These are phyloP conservation scores for Spodoptera frugiperda DNA, from an alignment of 1,140 invertebrate genomes.

Conservation along the genomic window DNA sequence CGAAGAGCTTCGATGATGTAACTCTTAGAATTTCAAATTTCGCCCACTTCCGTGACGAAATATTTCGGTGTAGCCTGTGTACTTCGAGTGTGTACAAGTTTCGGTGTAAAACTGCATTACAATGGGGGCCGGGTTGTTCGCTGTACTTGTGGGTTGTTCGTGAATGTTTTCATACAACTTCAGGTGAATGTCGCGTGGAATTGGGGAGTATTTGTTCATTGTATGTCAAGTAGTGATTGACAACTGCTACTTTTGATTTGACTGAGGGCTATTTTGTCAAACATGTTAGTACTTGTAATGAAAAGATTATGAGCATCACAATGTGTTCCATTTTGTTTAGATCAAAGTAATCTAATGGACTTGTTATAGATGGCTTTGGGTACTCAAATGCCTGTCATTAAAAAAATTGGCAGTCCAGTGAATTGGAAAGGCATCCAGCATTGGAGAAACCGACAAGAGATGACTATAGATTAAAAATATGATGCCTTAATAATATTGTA, in stretches of 20 bases:
- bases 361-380: no score
- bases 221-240: background rate
- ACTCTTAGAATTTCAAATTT: conserved; percentile 26
- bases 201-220: background rate
- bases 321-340: background rate
- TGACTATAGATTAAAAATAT: no score
- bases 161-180: conserved; percentile 44
- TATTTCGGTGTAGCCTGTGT: conserved; percentile 55
- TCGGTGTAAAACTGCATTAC: conserved; percentile 61
- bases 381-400: no score
- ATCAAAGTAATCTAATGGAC: no score
- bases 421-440: no score
- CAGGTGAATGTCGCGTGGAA: background rate
- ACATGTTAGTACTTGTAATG: no score
- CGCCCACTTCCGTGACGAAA: conserved; percentile 59
- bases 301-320: background rate
- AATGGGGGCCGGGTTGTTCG: conserved; percentile 4
- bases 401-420: no score
- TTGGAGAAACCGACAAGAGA: no score
- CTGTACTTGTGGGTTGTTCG: conserved; percentile 3
- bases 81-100: conserved; percentile 59
- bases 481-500: no score
- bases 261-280: no score
- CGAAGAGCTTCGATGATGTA: conserved; percentile 25
- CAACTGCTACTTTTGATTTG: no score